Evolutionary conservation across 1,140 invertebrate genomes (phyloP).

Genomic region (Aphelenchoides besseyi): DNA sequence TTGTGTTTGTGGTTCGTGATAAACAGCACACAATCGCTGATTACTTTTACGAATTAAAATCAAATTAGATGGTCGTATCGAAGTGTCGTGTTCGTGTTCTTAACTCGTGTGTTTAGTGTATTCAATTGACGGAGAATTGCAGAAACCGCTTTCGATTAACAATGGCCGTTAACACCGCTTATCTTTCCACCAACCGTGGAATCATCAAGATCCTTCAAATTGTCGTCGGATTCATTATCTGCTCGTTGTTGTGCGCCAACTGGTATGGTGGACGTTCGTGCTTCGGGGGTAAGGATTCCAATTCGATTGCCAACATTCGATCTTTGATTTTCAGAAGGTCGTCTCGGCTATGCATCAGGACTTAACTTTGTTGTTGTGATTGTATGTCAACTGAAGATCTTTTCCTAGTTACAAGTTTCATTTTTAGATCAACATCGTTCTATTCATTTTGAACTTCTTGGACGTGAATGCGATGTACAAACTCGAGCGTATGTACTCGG

Average conservation of each 20-base stretch:
- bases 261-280: constrained; percentile 52
- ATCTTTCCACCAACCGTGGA: constrained; percentile 50
- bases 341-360: constrained; percentile 49
- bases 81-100: not conserved
- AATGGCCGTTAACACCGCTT: constrained; percentile 44
- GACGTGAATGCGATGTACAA: not conserved
- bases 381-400: constrained; percentile 61
- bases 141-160: not conserved
- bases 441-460: constrained; percentile 19
- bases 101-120: not conserved
- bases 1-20: not conserved
- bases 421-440: not conserved
- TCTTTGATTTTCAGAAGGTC: constrained; percentile 38
- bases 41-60: not conserved
- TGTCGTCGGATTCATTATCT: constrained; percentile 53
- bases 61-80: not conserved
- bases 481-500: constrained; percentile 54
- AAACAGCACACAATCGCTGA: too few species aligned
- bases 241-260: constrained; percentile 52
- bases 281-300: constrained; percentile 39
- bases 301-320: not conserved
- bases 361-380: constrained; percentile 55
- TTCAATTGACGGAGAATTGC: not conserved
- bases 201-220: constrained; percentile 52
- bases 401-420: constrained; percentile 55